These are phyloP conservation scores for Neelides sp. DNA, from an alignment of 1,140 invertebrate genomes.

Conservation along the genomic window DNA sequence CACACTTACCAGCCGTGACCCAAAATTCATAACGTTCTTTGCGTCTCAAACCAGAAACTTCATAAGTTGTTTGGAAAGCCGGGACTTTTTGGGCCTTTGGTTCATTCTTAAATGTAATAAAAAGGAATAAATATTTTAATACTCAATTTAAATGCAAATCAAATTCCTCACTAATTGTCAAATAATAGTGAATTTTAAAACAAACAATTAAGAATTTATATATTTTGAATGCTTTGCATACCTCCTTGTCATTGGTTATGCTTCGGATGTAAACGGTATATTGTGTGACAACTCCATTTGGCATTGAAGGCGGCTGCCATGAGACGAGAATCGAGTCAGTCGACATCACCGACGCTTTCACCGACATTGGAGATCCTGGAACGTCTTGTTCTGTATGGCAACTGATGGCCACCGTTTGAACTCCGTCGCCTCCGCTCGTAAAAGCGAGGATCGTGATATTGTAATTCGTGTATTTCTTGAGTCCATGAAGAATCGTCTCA, in stretches of 20 bases:
- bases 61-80: slow-evolving; percentile 54
- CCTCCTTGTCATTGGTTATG: slow-evolving; percentile 45
- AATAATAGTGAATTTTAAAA: no score
- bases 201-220: no score
- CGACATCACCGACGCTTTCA: slow-evolving; percentile 85
- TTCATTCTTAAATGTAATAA: slow-evolving; percentile 24
- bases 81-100: slow-evolving; percentile 48
- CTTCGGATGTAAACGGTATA: slow-evolving; percentile 84
- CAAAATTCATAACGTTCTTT: slow-evolving; percentile 79
- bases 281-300: slow-evolving; percentile 82
- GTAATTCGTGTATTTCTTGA: slow-evolving; percentile 94
- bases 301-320: slow-evolving; percentile 80
- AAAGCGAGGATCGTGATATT: slow-evolving; percentile 90
- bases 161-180: slow-evolving; percentile 14
- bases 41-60: slow-evolving; percentile 67
- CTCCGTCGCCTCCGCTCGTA: slow-evolving; percentile 90
- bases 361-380: slow-evolving; percentile 77
- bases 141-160: not conserved
- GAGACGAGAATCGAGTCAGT: slow-evolving; percentile 78
- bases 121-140: slow-evolving; percentile 1
- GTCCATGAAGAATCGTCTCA: slow-evolving; percentile 78
- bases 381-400: slow-evolving; percentile 82
- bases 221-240: slow-evolving; percentile 10
- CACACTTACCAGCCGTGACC: slow-evolving; percentile 87
- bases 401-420: slow-evolving; percentile 74